Evolutionary conservation across 2,888 invertebrate genomes (phyloP).

Genomic region (Lacanobia wlatinum): DNA sequence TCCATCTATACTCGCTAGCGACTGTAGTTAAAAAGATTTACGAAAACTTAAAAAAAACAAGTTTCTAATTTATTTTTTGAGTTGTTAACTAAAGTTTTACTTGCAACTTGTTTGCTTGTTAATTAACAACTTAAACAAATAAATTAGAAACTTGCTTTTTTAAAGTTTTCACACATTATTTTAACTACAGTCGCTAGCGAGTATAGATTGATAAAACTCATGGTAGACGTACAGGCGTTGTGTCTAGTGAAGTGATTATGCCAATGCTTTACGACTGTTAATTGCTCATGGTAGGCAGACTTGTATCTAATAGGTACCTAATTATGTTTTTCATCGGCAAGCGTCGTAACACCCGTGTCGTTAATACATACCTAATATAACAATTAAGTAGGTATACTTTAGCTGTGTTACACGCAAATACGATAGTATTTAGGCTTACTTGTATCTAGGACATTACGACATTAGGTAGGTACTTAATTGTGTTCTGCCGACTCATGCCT

Average conservation of each 20-base stretch:
- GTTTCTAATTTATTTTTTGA: too few species aligned
- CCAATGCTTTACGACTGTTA: constrained; percentile 20
- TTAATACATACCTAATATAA: constrained; percentile 19
- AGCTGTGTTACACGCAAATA: constrained; percentile 1
- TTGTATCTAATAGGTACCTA: constrained; percentile 17
- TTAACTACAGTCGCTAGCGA: too few species aligned
- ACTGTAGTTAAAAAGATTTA: too few species aligned
- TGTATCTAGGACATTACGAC: constrained; percentile 5
- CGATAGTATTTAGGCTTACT: background rate
- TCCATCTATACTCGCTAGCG: too few species aligned
- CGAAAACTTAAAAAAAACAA: too few species aligned
- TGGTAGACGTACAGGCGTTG: background rate
- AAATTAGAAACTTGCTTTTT: too few species aligned
- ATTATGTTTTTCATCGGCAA: constrained; percentile 18
- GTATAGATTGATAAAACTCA: too few species aligned
- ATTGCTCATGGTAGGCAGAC: constrained; percentile 6
- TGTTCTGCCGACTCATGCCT: background rate
- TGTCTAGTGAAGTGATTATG: background rate
- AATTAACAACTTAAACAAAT: too few species aligned
- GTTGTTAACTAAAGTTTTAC: too few species aligned
- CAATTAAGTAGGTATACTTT: constrained; percentile 1
- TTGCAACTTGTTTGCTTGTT: too few species aligned
- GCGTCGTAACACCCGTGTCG: constrained; percentile 18
- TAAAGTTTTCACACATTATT: too few species aligned
- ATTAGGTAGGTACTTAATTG: background rate